Evolutionary conservation across 1,140 invertebrate species (phyloP).

Genomic region (Saxidomus purpurata): DNA sequence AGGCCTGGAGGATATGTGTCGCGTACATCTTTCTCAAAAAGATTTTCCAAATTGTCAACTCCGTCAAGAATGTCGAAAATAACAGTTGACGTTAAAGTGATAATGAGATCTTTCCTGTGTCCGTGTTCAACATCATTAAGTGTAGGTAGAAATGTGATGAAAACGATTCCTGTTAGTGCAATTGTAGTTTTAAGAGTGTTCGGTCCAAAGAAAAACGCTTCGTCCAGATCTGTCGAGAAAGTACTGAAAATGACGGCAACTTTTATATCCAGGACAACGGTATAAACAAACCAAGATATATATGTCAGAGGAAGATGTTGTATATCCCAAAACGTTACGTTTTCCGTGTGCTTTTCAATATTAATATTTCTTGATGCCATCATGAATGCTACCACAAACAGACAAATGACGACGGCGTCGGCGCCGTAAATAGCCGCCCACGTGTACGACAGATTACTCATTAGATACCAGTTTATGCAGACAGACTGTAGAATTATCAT

Average conservation of each 20-base stretch:
- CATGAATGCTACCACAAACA: slow-evolving; percentile 57
- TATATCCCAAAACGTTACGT: slow-evolving; percentile 14
- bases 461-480: slow-evolving; percentile 71
- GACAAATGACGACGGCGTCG: slow-evolving; percentile 56
- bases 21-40: slow-evolving; percentile 82
- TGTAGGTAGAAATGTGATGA: slow-evolving; percentile 88
- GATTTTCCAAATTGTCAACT: slow-evolving; percentile 86
- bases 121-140: slow-evolving; percentile 87
- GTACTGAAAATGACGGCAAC: slow-evolving; percentile 87
- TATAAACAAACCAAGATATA: slow-evolving; percentile 88
- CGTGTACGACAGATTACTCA: slow-evolving; percentile 50
- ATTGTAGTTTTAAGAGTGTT: slow-evolving; percentile 88
- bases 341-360: slow-evolving; percentile 6
- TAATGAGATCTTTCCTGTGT: slow-evolving; percentile 86
- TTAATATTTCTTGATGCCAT: slow-evolving; percentile 48
- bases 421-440: slow-evolving; percentile 66
- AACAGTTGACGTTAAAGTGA: slow-evolving; percentile 76
- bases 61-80: slow-evolving; percentile 89
- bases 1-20: slow-evolving; percentile 84
- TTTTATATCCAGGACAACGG: slow-evolving; percentile 87
- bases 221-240: slow-evolving; percentile 79
- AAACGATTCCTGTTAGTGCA: slow-evolving; percentile 87
- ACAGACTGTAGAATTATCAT: slow-evolving; percentile 67
- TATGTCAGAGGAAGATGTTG: slow-evolving; percentile 87
- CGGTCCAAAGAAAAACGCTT: slow-evolving; percentile 86